A percentile compares a stretch with the other conserved stretches of the same genome.
phyloP scores from a whole-genome alignment of 37 sponge, comb jelly and placozoan species.

The Tethya wilhelma region DNA sequence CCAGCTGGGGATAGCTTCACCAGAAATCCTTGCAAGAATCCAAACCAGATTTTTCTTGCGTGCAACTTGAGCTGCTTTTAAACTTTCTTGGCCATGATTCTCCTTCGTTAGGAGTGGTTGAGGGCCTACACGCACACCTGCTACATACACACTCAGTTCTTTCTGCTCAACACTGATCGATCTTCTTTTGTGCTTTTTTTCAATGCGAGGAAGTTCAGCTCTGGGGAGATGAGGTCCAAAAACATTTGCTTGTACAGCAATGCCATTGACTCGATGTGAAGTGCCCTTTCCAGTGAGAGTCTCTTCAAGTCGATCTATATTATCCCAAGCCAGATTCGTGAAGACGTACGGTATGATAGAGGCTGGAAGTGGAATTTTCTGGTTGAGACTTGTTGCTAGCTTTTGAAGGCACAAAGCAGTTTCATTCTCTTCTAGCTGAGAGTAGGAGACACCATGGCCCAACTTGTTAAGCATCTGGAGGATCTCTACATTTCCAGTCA shows the following conservation, averaged over 20 bases:
- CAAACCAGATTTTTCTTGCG: not conserved
- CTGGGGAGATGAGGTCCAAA: not conserved
- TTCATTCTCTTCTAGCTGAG: not conserved
- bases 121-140: not conserved
- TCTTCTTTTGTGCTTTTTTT: not conserved
- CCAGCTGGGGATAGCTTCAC: not conserved
- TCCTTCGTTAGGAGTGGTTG: not conserved
- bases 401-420: slow-evolving; percentile 2
- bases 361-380: slow-evolving; percentile 6
- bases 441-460: slow-evolving; percentile 1
- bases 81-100: not conserved
- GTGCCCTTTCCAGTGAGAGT: slow-evolving; percentile 20
- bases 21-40: not conserved
- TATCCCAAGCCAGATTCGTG: too few species aligned
- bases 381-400: slow-evolving; percentile 15
- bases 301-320: slow-evolving; percentile 3
- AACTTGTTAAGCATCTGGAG: not conserved
- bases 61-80: not conserved
- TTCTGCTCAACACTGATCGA: slow-evolving; percentile 3
- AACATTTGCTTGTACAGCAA: too few species aligned
- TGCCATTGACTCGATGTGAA: slow-evolving; percentile 6
- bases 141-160: not conserved
- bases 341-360: too few species aligned
- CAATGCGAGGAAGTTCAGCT: slow-evolving; percentile 7
- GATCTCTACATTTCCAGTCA: slow-evolving; percentile 12